Evolutionary conservation across 2,888 invertebrate genomes (phyloP).

Genomic region (Eucera pruinosa): DNA sequence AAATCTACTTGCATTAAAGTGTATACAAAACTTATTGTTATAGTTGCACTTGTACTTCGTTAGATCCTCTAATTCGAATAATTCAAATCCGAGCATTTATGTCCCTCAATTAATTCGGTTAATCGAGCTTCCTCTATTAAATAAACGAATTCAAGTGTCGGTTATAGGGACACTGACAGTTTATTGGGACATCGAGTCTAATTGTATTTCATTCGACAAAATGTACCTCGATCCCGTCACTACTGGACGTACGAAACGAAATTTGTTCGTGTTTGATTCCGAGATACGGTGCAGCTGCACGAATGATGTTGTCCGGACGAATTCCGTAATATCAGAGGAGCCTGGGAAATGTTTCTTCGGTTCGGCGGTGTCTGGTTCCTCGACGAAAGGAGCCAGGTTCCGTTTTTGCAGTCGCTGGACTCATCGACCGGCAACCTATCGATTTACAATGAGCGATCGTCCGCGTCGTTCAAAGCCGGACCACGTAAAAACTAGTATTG

Average conservation of each 20-base stretch:
- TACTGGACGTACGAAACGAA: conserved; percentile 49
- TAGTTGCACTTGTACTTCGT: no score
- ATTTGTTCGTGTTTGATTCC: conserved; percentile 64
- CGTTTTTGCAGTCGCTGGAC: conserved; percentile 63
- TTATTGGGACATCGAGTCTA: no score
- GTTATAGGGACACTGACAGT: no score
- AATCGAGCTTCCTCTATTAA: no score
- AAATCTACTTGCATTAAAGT: no score
- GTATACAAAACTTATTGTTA: no score
- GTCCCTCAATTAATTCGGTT: no score
- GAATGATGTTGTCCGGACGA: conserved; percentile 67
- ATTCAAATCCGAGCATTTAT: no score
- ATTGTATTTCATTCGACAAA: no score
- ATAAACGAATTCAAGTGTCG: no score
- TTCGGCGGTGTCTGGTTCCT: conserved; percentile 40
- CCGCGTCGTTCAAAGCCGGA: conserved; percentile 60
- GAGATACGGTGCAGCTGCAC: conserved; percentile 64
- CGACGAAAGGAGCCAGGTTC: conserved; percentile 39
- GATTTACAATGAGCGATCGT: conserved; percentile 76
- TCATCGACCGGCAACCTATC: conserved; percentile 63
- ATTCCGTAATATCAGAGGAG: conserved; percentile 62
- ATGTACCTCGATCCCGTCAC: conserved; percentile 28
- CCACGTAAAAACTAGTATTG: conserved; percentile 72
- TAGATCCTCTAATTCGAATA: no score
- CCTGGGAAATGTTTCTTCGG: conserved; percentile 67